Evolutionary conservation across 2,888 invertebrate species (phyloP).

Genomic region (Hetaerina titia): DNA sequence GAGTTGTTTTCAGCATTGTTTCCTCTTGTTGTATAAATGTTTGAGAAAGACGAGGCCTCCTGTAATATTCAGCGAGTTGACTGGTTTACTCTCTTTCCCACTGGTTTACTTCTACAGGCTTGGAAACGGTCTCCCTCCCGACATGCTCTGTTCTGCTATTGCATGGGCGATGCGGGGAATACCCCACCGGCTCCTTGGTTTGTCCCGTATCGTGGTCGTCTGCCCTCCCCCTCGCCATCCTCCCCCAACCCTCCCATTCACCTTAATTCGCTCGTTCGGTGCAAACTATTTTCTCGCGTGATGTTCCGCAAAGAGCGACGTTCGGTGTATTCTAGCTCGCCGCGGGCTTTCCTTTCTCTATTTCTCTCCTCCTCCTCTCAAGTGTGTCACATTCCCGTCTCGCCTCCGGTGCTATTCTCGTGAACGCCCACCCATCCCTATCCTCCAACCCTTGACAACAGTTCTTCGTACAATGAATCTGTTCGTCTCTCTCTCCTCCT

Average conservation of each 20-base stretch:
- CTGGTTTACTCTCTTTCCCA: background rate
- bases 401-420: background rate
- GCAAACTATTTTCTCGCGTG: background rate
- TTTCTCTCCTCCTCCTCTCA: background rate
- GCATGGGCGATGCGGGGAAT: background rate
- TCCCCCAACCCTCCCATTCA: background rate
- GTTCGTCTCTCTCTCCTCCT: background rate
- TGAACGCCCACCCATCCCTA: background rate
- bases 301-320: background rate
- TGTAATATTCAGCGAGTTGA: too few species aligned
- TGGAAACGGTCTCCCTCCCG: background rate
- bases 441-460: background rate
- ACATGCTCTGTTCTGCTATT: background rate
- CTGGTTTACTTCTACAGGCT: background rate
- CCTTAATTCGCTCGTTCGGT: background rate
- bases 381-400: background rate
- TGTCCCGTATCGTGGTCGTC: background rate
- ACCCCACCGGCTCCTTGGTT: background rate
- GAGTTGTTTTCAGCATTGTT: too few species aligned
- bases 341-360: background rate
- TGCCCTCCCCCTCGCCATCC: background rate
- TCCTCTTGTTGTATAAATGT: too few species aligned
- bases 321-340: background rate
- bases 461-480: slow-evolving; percentile 26
- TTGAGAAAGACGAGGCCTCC: too few species aligned